phyloP scores from a whole-genome alignment of 2,797 vertebrate genomes.

The Dryobates pubescens region DNA sequence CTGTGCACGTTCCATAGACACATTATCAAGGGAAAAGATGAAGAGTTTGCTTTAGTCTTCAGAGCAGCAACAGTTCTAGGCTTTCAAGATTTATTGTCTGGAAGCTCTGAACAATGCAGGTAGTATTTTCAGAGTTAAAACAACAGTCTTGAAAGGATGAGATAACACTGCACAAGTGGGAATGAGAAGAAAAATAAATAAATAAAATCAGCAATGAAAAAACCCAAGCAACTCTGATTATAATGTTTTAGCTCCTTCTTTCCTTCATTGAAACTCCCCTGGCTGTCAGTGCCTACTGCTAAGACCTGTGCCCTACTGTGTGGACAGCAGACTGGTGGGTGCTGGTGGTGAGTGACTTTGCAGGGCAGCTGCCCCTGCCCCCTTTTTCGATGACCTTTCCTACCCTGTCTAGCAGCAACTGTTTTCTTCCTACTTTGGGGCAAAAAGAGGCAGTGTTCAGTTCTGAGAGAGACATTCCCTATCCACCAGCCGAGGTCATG shows the following conservation, averaged over 20 bases:
- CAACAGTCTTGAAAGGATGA: not conserved
- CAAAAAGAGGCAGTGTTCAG: not conserved
- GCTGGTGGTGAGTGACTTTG: not conserved
- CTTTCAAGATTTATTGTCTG: not conserved
- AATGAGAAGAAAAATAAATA: not conserved
- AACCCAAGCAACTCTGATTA: not conserved
- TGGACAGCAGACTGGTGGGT: not conserved
- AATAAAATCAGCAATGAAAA: not conserved
- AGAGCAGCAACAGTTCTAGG: not conserved
- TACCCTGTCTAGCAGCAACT: not conserved
- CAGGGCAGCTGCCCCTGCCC: not conserved
- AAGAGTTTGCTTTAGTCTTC: not conserved
- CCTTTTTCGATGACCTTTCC: not conserved
- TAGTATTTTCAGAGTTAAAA: not conserved
- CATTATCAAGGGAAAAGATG: not conserved
- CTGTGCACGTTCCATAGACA: not conserved
- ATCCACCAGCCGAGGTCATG: fast-evolving
- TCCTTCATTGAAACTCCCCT: not conserved
- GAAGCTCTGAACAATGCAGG: not conserved
- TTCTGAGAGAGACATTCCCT: not conserved
- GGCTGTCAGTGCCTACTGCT: not conserved
- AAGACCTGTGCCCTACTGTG: fast-evolving
- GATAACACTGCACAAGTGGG: not conserved
- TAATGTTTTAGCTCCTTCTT: not conserved
- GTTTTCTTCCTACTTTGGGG: not conserved